A percentile compares a stretch with the other conserved stretches of the same genome.
Conservation (phyloP, 2,888 invertebrate genomes). For the Tribolium freemani region DNA sequence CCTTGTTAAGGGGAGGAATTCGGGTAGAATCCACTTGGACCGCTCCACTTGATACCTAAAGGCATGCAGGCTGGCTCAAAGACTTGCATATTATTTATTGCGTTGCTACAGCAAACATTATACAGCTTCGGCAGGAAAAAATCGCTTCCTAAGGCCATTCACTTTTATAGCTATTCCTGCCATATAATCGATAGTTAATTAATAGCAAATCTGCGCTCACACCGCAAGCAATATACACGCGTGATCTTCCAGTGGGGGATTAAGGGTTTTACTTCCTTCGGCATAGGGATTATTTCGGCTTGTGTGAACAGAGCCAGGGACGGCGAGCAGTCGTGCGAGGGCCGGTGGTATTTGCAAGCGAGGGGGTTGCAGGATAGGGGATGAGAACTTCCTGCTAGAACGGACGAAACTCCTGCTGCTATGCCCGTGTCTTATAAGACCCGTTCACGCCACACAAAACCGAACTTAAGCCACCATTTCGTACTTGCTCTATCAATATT, state of each 20-base stretch:
- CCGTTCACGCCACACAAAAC: slow-evolving; percentile 41
- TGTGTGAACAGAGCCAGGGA: slow-evolving; percentile 54
- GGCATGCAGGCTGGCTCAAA: slow-evolving; percentile 67
- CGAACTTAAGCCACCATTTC: slow-evolving; percentile 36
- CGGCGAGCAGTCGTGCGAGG: slow-evolving; percentile 43
- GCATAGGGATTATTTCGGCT: slow-evolving; percentile 62
- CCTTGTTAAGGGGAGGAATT: slow-evolving; percentile 28
- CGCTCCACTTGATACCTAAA: slow-evolving; percentile 65
- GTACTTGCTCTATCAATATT: slow-evolving; percentile 42
- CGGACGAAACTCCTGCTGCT: slow-evolving; percentile 44
- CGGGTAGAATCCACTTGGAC: slow-evolving; percentile 49
- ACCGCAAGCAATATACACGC: slow-evolving; percentile 44
- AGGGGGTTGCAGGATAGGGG: slow-evolving; percentile 31
- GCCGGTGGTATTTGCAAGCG: slow-evolving; percentile 49
- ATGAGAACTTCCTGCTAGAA: slow-evolving; percentile 39
- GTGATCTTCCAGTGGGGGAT: slow-evolving; percentile 54
- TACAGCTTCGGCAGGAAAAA: slow-evolving; percentile 49
- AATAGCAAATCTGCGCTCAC: slow-evolving; percentile 39
- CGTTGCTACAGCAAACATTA: slow-evolving; percentile 68
- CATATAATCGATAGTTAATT: slow-evolving; percentile 45
- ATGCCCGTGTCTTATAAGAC: slow-evolving; percentile 41
- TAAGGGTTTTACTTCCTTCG: slow-evolving; percentile 62
- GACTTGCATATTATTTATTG: slow-evolving; percentile 70
- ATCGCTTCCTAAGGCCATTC: slow-evolving; percentile 16
- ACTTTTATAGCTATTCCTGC: slow-evolving; percentile 13